Conservation (phyloP, 2,113 vertebrate genomes). For the Salminus brasiliensis region DNA sequence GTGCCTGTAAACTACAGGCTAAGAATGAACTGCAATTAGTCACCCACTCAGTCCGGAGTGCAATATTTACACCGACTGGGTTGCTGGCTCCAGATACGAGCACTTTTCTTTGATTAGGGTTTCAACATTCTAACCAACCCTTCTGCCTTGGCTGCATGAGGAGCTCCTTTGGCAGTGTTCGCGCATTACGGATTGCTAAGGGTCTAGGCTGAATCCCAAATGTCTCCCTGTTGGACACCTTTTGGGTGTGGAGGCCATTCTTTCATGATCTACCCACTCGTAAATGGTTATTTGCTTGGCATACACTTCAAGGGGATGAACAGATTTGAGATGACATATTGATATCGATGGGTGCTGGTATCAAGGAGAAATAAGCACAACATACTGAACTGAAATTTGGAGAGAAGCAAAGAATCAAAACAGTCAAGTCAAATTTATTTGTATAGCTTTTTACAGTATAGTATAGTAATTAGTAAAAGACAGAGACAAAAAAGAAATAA, state of each 20-base stretch:
- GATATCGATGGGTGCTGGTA: too few species aligned
- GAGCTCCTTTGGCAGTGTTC: neutral
- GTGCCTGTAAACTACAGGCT: slow-evolving; percentile 7
- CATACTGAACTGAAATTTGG: too few species aligned
- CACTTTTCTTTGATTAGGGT: neutral
- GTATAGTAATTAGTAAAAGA: too few species aligned
- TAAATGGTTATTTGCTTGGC: too few species aligned
- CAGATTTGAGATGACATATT: too few species aligned
- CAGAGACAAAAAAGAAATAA: too few species aligned
- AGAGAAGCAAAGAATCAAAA: too few species aligned
- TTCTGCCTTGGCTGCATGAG: neutral
- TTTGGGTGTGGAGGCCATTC: neutral
- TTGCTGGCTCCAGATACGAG: neutral
- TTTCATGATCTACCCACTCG: neutral
- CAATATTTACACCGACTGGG: neutral
- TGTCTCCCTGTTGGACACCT: neutral
- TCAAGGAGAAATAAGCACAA: too few species aligned
- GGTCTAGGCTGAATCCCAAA: neutral
- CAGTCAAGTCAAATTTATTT: too few species aligned
- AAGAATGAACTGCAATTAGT: slow-evolving; percentile 24
- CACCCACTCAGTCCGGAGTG: neutral
- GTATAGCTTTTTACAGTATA: too few species aligned
- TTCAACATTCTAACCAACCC: neutral
- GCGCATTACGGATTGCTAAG: neutral
- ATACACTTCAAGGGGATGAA: too few species aligned